phyloP scores from a whole-genome alignment of 1,140 invertebrate genomes.

The Phymorhynchus buccinoides region DNA sequence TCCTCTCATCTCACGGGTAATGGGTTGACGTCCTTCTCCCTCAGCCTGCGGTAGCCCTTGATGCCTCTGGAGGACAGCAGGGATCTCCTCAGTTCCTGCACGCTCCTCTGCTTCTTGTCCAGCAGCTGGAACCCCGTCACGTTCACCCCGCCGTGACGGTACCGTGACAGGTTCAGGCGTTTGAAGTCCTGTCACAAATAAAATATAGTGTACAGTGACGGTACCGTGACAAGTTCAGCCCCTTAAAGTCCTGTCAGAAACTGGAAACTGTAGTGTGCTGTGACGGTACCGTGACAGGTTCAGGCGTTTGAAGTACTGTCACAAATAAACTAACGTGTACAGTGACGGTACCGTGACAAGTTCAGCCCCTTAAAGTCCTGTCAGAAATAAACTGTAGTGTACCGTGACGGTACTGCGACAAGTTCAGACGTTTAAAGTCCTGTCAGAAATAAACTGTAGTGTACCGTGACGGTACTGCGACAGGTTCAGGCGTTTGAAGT shows the following conservation, averaged over 20 bases:
- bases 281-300: conserved; percentile 72
- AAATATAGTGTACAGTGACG: too few relatives aligned
- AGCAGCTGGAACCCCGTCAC: conserved; percentile 73
- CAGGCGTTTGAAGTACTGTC: conserved; percentile 65
- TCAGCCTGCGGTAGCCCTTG: not conserved
- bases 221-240: too few relatives aligned
- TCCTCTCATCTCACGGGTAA: conserved; percentile 27
- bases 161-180: conserved; percentile 70
- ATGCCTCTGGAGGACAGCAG: not conserved
- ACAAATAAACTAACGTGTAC: too few relatives aligned
- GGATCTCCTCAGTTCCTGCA: conserved; percentile 47
- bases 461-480: too few relatives aligned
- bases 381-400: too few relatives aligned
- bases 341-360: too few relatives aligned
- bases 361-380: too few relatives aligned
- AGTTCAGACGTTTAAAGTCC: too few relatives aligned
- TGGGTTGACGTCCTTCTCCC: conserved; percentile 11
- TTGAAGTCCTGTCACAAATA: conserved; percentile 65
- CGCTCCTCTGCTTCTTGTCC: conserved; percentile 46
- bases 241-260: too few relatives aligned
- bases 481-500: too few relatives aligned
- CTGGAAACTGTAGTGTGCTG: too few relatives aligned
- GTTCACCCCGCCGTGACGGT: conserved; percentile 73
- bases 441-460: too few relatives aligned
- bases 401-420: conserved; percentile 72